Evolutionary conservation across 2,113 vertebrate genomes (phyloP), one percentile per base, ranked within the genome.

Genomic region (Euleptes europaea): DNA sequence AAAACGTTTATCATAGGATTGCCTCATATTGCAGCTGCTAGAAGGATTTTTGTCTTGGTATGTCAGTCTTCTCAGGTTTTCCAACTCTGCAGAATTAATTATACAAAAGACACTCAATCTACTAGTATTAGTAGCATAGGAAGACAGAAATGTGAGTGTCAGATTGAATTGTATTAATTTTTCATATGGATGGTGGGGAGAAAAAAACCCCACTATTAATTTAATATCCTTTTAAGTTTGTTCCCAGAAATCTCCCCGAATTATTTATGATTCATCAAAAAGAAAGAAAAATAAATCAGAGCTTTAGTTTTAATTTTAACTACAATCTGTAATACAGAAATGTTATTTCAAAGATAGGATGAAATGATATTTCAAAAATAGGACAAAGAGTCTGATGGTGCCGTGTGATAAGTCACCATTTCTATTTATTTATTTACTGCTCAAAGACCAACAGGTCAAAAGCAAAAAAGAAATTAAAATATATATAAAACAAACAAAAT

Each of bases 51-150:
- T 73, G 26, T 65, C n/a, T 72, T 44, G 21, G 38, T 60, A 70
- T 70, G 23, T 78, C 33, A 78, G 38, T 78, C 38, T 70, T 49
- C n/a, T 19, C 78, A 51, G 76, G n/a, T 85, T 72, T 54, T 79
- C 67, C 66, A 85, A 60, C 13, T 85, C 76, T 79, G 65, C 54
- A 60, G 57, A 85, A 85, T 85, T 71, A 85, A 71, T 49, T 73
- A 44, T 60, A 63, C 31, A 65, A 72, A 72, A 57, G 14, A 71
- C 38, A 78, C 40, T 71, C 49, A 85, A 79, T 11, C 8, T 49
- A 14, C 47, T 42, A 70, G 14, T 67, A 85, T 72, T 79, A 79
- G 31, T 15, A 70, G 67, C 70, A 51, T 7, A 82, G 38, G 28
- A 78, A 44, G 14, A 33, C 4, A 28, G 67, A 77, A 38, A 44